Conservation (phyloP, 2,888 invertebrate species). For the Tachina grossa region DNA sequence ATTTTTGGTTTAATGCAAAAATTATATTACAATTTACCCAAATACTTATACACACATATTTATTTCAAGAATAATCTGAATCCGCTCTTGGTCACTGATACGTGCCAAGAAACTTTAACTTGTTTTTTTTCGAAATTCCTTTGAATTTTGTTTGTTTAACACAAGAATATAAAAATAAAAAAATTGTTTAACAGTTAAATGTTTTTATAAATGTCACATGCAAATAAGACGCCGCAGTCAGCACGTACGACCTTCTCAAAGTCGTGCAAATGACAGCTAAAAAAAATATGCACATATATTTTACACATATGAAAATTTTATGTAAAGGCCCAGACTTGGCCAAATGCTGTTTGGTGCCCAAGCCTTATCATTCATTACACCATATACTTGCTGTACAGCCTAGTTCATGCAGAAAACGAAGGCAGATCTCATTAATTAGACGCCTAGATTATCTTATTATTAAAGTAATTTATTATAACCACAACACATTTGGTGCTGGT, state of each 20-base stretch:
- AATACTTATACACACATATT: too few relatives aligned
- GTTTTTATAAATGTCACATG: slow-evolving; percentile 20
- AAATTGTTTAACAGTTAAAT: slow-evolving; percentile 2
- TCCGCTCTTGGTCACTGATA: too few relatives aligned
- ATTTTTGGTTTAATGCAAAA: too few relatives aligned
- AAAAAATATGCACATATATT: neutral
- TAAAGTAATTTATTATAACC: neutral
- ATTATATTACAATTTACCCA: too few relatives aligned
- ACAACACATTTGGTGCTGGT: neutral
- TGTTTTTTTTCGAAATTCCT: neutral
- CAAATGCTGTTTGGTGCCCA: neutral
- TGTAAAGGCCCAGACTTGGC: slow-evolving; percentile 51
- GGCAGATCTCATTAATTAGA: slow-evolving; percentile 3
- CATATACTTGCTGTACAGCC: neutral
- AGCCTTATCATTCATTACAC: neutral
- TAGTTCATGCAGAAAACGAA: neutral
- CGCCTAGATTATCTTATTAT: neutral
- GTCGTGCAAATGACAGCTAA: slow-evolving; percentile 44
- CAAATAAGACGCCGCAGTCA: slow-evolving; percentile 27
- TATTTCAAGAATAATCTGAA: too few relatives aligned
- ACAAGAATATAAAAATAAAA: slow-evolving; percentile 1
- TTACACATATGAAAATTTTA: slow-evolving; percentile 13
- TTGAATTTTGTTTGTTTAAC: neutral
- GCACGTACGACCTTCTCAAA: slow-evolving; percentile 67
- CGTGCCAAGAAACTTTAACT: neutral